phyloP scores from a whole-genome alignment of 2,113 vertebrate species.

The Grus americana region DNA sequence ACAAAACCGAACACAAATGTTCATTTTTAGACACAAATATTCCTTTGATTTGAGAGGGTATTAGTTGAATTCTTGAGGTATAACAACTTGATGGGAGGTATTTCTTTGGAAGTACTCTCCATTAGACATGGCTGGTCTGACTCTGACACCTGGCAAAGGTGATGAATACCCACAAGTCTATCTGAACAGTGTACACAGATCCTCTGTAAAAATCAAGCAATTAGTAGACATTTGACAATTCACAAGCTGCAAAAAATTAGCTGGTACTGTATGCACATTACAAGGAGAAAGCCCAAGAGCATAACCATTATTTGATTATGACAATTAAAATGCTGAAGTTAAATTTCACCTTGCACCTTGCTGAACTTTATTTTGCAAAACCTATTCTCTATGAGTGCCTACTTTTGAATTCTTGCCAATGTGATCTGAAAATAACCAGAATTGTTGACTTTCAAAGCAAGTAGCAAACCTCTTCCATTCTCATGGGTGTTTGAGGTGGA shows the following conservation, averaged over 20 bases:
- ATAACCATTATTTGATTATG: neutral
- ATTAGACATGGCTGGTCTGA: neutral
- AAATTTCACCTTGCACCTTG: constrained; percentile 23
- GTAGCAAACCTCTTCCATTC: neutral
- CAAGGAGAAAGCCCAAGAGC: neutral
- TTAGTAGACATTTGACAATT: neutral
- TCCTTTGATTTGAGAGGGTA: neutral
- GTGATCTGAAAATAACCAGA: neutral
- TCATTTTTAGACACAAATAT: neutral
- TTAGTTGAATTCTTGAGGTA: neutral
- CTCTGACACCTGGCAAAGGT: neutral
- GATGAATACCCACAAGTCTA: neutral
- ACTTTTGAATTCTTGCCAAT: neutral
- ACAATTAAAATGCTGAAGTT: neutral
- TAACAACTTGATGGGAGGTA: neutral
- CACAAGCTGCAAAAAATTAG: neutral
- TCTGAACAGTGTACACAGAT: neutral
- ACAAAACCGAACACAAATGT: no score
- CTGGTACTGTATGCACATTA: neutral
- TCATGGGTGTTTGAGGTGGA: neutral
- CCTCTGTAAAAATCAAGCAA: neutral
- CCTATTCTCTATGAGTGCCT: neutral
- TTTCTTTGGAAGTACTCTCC: neutral
- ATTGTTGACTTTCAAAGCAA: neutral
- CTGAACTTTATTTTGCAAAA: constrained; percentile 36